Evolutionary conservation across 2,888 invertebrate species (phyloP).

Genomic region (Chloroclysta siterata): DNA sequence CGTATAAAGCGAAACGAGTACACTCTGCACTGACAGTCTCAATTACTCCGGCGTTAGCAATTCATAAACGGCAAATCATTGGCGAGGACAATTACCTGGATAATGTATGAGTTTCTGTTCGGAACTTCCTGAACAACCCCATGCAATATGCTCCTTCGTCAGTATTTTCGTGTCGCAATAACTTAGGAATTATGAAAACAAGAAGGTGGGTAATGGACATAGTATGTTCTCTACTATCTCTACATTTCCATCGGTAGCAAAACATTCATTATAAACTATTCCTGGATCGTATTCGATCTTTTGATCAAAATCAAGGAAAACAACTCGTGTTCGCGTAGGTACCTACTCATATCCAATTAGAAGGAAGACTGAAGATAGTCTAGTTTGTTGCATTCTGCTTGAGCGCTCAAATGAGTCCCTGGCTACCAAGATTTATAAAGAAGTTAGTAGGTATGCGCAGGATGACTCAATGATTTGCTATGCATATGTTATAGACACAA

Average conservation of each 20-base stretch:
- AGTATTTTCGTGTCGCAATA: background rate
- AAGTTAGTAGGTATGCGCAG: conserved; percentile 1
- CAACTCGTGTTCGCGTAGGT: no score
- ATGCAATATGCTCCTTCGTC: background rate
- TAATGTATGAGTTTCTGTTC: background rate
- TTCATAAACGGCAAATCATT: conserved; percentile 34
- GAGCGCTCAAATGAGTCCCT: background rate
- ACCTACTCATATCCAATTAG: no score
- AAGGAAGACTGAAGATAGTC: no score
- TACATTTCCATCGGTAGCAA: no score
- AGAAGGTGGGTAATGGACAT: no score
- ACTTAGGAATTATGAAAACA: background rate
- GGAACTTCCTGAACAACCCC: conserved; percentile 4
- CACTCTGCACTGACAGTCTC: conserved; percentile 25
- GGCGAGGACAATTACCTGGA: conserved; percentile 19
- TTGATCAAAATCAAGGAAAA: background rate
- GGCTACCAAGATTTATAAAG: background rate
- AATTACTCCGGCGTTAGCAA: conserved; percentile 37
- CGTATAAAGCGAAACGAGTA: conserved; percentile 16
- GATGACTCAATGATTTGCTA: conserved; percentile 26
- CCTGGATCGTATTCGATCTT: background rate
- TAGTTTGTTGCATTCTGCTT: no score
- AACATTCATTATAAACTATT: background rate
- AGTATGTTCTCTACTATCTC: no score
- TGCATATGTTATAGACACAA: conserved; percentile 28